phyloP scores from a whole-genome alignment of 2,113 vertebrate species.

The Syngnathoides biaculeatus region DNA sequence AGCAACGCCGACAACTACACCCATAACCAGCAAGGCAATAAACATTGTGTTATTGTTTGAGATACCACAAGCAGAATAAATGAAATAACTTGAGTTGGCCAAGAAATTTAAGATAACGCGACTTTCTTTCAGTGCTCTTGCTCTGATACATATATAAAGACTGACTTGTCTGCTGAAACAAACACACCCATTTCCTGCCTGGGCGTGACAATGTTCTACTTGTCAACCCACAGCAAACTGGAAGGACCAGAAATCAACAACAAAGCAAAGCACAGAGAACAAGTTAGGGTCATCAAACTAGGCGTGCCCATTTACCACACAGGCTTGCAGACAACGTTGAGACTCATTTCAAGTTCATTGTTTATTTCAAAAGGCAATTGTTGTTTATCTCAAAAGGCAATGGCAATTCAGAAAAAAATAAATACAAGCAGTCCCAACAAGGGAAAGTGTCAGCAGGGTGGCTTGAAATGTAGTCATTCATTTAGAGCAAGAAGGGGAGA shows the following conservation, averaged over 20 bases:
- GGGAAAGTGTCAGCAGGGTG: too few relatives aligned
- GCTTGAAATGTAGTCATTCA: too few relatives aligned
- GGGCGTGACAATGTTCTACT: not conserved
- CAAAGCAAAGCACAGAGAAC: not conserved
- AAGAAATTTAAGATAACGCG: not conserved
- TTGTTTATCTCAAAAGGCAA: too few relatives aligned
- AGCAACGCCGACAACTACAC: constrained; percentile 57
- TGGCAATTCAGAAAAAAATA: too few relatives aligned
- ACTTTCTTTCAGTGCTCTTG: not conserved
- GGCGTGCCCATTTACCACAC: too few relatives aligned
- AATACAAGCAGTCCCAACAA: too few relatives aligned
- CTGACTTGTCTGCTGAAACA: not conserved
- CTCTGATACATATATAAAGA: not conserved
- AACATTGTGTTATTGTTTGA: constrained; percentile 32
- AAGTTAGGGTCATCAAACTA: not conserved
- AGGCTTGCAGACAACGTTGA: too few relatives aligned
- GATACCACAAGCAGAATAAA: not conserved
- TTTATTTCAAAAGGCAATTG: too few relatives aligned
- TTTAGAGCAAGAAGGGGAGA: too few relatives aligned
- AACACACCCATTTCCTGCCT: constrained; percentile 18
- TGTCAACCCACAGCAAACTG: not conserved
- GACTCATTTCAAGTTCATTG: too few relatives aligned
- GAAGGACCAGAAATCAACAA: not conserved
- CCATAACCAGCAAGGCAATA: constrained; percentile 36
- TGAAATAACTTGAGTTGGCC: not conserved